These are phyloP conservation scores for Pseudococcus viburni DNA, from an alignment of 2,888 invertebrate genomes.

Conservation along the genomic window DNA sequence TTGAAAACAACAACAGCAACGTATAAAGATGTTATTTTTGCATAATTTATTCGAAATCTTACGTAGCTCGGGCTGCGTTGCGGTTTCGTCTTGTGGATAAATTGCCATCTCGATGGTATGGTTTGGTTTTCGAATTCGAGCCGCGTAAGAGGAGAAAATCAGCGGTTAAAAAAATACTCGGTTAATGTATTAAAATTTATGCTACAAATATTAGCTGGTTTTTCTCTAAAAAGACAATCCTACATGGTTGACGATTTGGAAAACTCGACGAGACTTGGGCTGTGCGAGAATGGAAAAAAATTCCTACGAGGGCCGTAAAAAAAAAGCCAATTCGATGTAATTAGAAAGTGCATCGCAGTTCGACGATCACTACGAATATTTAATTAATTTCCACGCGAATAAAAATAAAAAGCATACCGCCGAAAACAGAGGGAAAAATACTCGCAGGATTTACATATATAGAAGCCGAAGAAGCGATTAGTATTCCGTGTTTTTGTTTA, in stretches of 20 bases:
- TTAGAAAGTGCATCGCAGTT: constrained; percentile 6
- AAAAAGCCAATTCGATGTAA: constrained; percentile 13
- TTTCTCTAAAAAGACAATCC: neutral
- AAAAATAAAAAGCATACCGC: neutral
- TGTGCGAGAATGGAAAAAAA: neutral
- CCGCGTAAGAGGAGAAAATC: neutral
- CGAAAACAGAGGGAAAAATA: neutral
- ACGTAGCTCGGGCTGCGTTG: neutral
- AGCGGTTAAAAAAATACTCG: neutral
- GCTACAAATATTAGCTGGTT: neutral
- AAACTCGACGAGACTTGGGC: neutral
- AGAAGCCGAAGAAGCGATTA: constrained; percentile 3
- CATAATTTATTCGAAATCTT: constrained; percentile 36
- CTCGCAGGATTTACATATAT: constrained; percentile 9
- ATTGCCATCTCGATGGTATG: neutral
- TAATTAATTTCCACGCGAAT: neutral
- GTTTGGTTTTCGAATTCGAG: neutral
- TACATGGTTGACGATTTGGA: constrained; percentile 23
- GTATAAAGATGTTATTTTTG: constrained; percentile 36
- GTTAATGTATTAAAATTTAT: constrained; percentile 30
- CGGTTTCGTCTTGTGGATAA: neutral
- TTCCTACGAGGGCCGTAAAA: neutral
- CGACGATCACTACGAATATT: neutral
- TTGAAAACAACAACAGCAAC: neutral
- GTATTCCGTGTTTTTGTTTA: constrained; percentile 16